These are phyloP conservation scores for Triplophysa bombifrons DNA, from an alignment of 2,797 vertebrate species.

Conservation along the genomic window DNA sequence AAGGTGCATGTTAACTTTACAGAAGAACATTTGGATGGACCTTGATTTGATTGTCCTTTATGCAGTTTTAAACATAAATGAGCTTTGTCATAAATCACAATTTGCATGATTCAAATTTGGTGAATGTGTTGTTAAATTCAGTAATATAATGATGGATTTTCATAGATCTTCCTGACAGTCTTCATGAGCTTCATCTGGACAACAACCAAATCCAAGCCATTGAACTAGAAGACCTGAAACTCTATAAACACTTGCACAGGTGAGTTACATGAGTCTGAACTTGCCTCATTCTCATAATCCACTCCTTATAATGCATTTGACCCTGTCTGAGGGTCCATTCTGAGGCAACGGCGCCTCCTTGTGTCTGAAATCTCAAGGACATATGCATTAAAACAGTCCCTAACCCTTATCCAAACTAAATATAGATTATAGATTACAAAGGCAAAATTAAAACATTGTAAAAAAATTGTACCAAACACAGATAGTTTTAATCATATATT, in stretches of 20 bases:
- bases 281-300: neutral
- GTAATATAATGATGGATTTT: conserved; percentile 9
- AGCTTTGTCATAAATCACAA: conserved; percentile 18
- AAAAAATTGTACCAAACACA: neutral
- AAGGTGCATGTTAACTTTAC: neutral
- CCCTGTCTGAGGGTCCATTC: neutral
- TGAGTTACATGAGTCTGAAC: conserved; percentile 52
- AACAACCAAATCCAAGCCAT: conserved; percentile 92
- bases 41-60: conserved; percentile 3
- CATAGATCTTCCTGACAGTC: conserved; percentile 87
- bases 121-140: neutral
- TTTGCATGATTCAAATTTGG: conserved; percentile 1
- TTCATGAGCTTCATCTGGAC: conserved; percentile 90
- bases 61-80: conserved; percentile 25
- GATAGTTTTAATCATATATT: no score
- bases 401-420: neutral
- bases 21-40: neutral
- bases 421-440: neutral
- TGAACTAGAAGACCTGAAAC: conserved; percentile 87
- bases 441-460: neutral
- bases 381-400: neutral
- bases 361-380: conserved; percentile 13
- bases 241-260: conserved; percentile 87
- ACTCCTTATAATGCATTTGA: neutral
- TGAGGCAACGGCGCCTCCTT: conserved; percentile 51